Base-by-base conservation (phyloP, 2,113 vertebrate genomes). In the Leiothrix lutea region DNA sequence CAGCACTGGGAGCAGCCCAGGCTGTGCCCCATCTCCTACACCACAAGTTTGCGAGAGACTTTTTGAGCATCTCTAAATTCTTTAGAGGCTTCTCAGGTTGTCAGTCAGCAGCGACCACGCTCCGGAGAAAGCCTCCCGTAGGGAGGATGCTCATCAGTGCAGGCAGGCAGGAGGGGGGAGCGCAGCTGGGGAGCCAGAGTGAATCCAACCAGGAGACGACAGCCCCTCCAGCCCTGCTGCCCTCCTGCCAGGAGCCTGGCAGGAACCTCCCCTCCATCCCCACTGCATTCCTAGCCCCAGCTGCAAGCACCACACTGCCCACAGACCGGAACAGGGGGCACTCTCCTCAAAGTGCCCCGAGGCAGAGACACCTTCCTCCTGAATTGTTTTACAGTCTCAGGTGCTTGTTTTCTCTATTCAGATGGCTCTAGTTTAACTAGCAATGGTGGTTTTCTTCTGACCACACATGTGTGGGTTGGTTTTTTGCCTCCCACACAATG, bases 91-190 rank as follows among this genome's bases (percentile, higher is more conserved):
- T 92, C 82, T 85, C 79, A 67, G 74, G 79, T 90, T 79, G 79
- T 85, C 85, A 93, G 85, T 74, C 92, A 95, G 86, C 73, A 91
- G 78, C 18, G 5, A 93, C 94, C 73, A 73, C 3, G 9, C 92
- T 92, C 70, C 2, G 1, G 70, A 90, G 92, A 88, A 93, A 80
- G 80, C 64, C 80, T 91, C 91, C 93, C 42, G 11, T 11, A 33
- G 89, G 69, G 91, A 95, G 75, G 83, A 88, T 84, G 85, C 80
- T 95, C 91, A 78, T 92, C 93, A 80, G 86, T 69, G 72, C 78
- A 79, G 79, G 85, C 81, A 91, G 94, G 64, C 64, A 87, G 78
- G 79, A 61, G 72, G 40, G 75, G 74, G 80, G 72, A 83, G 72
- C 8, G 1, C 94, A 92, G 91, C 91, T 88, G 86, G 82, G 66